Base-by-base conservation (phyloP, 1,140 invertebrate genomes). In the Acyrthosiphon pisum region DNA sequence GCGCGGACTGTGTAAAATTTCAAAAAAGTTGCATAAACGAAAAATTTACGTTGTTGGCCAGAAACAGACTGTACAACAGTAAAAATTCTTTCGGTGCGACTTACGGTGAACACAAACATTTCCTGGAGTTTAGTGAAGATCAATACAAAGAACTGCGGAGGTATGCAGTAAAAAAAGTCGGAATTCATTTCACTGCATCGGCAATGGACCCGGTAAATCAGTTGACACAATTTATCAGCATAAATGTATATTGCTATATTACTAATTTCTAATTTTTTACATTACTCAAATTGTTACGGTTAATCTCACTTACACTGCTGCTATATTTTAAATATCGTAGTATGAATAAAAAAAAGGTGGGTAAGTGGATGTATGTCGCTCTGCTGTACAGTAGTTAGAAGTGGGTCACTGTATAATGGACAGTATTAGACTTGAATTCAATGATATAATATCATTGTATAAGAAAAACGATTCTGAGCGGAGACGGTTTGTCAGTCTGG, bases 1-100 rank as follows among this genome's bases (percentile, higher is more conserved):
- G 97, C 7, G 97, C 96, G n/a, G 96, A 97, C 95, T 98, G 97
- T 95, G 97, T 98, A 0, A 98, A 98, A 95, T 97, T 98, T 94
- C 97, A 98, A 96, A 98, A 98, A 95, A 97, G 97, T 6, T 96
- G 96, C 95, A 94, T 98, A 41, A 94, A 94, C 35, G 96, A 96
- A 94, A 97, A 97, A 95, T 98, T 98, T 94, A 98, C 96, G 35
- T 95, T 95, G 94, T 95, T 95, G 94, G 97, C 97, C 53, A 95
- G 98, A 56, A 94, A 96, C 41, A 95, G 96, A 37, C 95, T 96
- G 1, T 98, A 98, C 94, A 94, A 95, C 20, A 96, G 95, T 93
- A 94, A 95, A 35, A 96, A 98, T 95, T 97, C 97, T 14, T 98
- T 97, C 96, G 97, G 97, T 2, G 94, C 95, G 93, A 98, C 97